Percentiles rank a stretch among this genome's conserved stretches.
Evolutionary conservation across 1,140 invertebrate species (phyloP).

Genomic region (Lerema accius): DNA sequence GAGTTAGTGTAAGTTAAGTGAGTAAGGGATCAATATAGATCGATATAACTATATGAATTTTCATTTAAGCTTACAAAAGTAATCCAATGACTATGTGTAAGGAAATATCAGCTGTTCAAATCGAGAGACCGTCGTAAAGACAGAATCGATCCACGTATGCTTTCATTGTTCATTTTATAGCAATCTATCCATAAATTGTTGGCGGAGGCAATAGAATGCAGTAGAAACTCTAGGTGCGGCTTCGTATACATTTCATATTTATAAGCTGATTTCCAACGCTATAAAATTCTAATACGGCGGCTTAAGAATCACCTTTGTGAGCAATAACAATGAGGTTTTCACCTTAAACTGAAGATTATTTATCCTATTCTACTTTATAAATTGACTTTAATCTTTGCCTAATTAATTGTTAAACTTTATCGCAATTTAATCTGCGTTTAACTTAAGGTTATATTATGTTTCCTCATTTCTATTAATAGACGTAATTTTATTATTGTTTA

Average conservation of each 20-base stretch:
- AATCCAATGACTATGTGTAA: neutral
- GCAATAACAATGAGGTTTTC: slow-evolving; percentile 1
- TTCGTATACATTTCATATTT: slow-evolving; percentile 13
- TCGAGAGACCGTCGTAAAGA: neutral
- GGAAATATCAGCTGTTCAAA: neutral
- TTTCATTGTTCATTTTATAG: slow-evolving; percentile 1
- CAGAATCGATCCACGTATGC: neutral
- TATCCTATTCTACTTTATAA: too few relatives aligned
- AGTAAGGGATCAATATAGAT: too few relatives aligned
- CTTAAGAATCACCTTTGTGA: neutral
- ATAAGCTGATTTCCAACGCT: slow-evolving; percentile 11
- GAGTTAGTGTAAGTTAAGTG: neutral
- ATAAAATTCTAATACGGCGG: slow-evolving; percentile 21
- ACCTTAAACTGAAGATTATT: neutral
- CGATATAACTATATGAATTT: too few relatives aligned
- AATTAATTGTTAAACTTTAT: too few relatives aligned
- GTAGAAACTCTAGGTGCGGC: slow-evolving; percentile 2
- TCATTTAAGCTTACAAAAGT: too few relatives aligned
- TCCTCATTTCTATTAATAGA: too few relatives aligned
- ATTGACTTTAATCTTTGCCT: too few relatives aligned
- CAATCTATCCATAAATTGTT: slow-evolving; percentile 11
- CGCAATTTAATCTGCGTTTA: too few relatives aligned
- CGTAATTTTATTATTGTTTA: too few relatives aligned
- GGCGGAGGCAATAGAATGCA: slow-evolving; percentile 4
- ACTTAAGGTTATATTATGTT: too few relatives aligned